Evolutionary conservation across 2,113 vertebrate species (phyloP).

Genomic region (Ciconia boyciana): DNA sequence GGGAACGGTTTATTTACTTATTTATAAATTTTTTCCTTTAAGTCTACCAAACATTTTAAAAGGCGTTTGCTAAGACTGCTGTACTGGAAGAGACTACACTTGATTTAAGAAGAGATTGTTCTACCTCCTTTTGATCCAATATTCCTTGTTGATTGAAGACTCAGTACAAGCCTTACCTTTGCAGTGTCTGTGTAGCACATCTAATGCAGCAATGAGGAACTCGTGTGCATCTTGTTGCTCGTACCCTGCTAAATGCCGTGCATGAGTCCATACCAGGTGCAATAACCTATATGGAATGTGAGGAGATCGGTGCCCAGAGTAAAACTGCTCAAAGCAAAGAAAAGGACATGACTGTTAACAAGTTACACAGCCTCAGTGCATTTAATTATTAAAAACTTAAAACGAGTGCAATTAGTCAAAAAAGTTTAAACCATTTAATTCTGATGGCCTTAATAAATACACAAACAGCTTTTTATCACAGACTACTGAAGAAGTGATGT

Average conservation of each 20-base stretch:
- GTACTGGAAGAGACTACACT: neutral
- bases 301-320: slow-evolving; percentile 97
- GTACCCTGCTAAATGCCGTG: slow-evolving; percentile 96
- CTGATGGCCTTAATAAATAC: neutral
- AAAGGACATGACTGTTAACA: slow-evolving; percentile 21
- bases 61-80: neutral
- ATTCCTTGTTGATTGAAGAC: neutral
- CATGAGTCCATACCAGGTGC: slow-evolving; percentile 99
- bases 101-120: neutral
- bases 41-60: neutral
- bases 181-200: slow-evolving; percentile 97
- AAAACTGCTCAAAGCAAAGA: slow-evolving; percentile 83
- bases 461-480: neutral
- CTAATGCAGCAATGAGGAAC: slow-evolving; percentile 97
- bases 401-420: slow-evolving; percentile 12
- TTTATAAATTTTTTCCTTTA: neutral
- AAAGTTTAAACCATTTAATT: neutral
- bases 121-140: slow-evolving; percentile 19
- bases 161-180: slow-evolving; percentile 82
- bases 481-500: neutral
- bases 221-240: slow-evolving; percentile 99
- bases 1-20: neutral
- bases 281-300: slow-evolving; percentile 99
- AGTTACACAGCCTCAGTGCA: neutral
- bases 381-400: neutral